Evolutionary conservation across 2,888 invertebrate species (phyloP), one percentile per base, ranked within the genome.

Genomic region (Leptarthrus brevirostris): DNA sequence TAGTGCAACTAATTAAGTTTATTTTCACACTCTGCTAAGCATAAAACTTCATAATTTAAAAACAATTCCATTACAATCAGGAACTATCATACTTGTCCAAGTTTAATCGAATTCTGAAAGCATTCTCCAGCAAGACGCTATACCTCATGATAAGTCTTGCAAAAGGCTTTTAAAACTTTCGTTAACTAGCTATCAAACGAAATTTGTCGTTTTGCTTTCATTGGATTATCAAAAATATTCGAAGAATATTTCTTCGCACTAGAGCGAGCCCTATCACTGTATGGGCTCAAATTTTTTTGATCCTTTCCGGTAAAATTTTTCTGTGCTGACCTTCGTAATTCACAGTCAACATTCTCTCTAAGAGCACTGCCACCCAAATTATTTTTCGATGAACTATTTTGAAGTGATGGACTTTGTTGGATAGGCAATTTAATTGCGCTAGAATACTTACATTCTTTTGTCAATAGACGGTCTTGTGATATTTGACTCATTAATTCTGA

Each of bases 191-290:
- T 88, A 81, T 89, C 89, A 79, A 90, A 89, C 79, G 87, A 87
- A 79, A 90, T 89, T 80, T 89, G 89, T 34, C 89, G 83, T 14
- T 89, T 84, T 1, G 88, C 89, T 78, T 88, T 86, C 81, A 87
- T 86, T 34, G 81, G 78, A 12, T 78, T 78, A 12, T 74, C 74
- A 22, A 22, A 70, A 40, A 49, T 30, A 26, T 26, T 36, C 24
- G 56, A 24, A 1, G 49, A 8, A 61, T 56, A 22, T 58, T 58
- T 70, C 49, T 61, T 73, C 8, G 44, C 10, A 40, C 16, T 56
- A 14, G 54, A 49, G 26, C 70, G 18, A 58, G 22, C 24, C 8
- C 61, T 64, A 56, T 61, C 77, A 12, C 64, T 79, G 76, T 82
- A 84, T 6, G 84, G 84, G 74, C 83, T 84, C 1, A 83, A 78